Conservation (phyloP, 2,797 vertebrate genomes). For the Scyliorhinus canicula region DNA sequence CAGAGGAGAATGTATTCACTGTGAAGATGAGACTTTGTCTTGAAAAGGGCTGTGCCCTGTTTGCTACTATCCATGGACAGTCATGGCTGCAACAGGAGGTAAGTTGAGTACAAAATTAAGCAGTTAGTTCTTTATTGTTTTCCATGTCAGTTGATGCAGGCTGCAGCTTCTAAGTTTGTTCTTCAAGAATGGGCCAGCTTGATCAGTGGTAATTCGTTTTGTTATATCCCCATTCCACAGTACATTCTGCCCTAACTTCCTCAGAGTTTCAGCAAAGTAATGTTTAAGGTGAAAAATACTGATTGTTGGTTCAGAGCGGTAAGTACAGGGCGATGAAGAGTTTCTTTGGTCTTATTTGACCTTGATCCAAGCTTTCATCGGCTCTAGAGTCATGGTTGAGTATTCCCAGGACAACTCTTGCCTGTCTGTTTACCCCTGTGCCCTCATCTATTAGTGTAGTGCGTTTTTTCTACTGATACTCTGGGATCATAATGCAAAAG, state of each 20-base stretch:
- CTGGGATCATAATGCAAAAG: neutral
- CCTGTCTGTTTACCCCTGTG: no score
- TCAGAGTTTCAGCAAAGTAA: neutral
- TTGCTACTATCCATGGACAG: neutral
- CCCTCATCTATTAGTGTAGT: neutral
- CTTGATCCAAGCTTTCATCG: neutral
- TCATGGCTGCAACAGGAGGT: neutral
- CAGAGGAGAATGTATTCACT: neutral
- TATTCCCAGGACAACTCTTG: neutral
- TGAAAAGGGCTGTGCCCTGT: neutral
- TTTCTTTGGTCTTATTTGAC: neutral
- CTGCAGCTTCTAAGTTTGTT: neutral
- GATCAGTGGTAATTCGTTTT: neutral
- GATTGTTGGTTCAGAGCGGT: neutral
- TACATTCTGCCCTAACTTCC: neutral
- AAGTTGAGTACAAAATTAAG: neutral
- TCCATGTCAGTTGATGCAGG: neutral
- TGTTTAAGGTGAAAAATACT: neutral
- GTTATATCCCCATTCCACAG: neutral
- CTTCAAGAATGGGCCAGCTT: neutral
- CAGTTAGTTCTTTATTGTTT: neutral
- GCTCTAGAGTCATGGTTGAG: neutral
- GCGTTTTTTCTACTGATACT: neutral
- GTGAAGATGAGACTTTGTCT: neutral
- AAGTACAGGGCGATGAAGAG: neutral